phyloP scores from a whole-genome alignment of 1,140 invertebrate genomes.

The Drosophila carrolli region DNA sequence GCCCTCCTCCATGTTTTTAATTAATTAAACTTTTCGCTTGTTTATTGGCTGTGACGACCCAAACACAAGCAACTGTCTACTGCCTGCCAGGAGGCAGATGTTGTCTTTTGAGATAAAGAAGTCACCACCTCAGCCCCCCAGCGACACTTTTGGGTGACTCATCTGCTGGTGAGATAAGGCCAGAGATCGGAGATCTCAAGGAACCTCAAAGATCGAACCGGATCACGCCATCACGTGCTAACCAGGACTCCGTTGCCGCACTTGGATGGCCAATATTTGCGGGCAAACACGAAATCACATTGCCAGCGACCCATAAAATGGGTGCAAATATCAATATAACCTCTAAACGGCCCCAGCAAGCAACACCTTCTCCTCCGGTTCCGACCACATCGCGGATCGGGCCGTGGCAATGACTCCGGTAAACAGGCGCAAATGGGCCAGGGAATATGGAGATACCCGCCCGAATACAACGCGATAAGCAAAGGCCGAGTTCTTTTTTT shows the following conservation, averaged over 20 bases:
- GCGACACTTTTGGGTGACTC: conserved; percentile 35
- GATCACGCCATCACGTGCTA: conserved; percentile 43
- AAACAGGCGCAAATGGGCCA: conserved; percentile 21
- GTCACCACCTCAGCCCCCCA: conserved; percentile 11
- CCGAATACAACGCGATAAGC: conserved; percentile 9
- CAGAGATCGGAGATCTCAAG: conserved; percentile 33
- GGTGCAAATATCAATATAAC: conserved; percentile 72
- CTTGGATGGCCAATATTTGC: conserved; percentile 58
- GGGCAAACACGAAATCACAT: conserved; percentile 63
- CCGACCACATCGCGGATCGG: conserved; percentile 35
- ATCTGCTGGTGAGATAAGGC: conserved; percentile 57
- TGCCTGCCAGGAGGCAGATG: conserved; percentile 40
- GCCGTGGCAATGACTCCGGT: conserved; percentile 49
- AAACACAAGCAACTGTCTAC: conserved; percentile 76
- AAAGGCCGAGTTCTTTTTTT: conserved; percentile 18
- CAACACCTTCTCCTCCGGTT: conserved; percentile 56
- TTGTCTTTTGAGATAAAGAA: conserved; percentile 53
- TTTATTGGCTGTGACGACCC: conserved; percentile 52
- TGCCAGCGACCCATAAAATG: conserved; percentile 72
- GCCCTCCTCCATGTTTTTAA: conserved; percentile 47
- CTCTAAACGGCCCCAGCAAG: conserved; percentile 56
- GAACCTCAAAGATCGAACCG: conserved; percentile 33
- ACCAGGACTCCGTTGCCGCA: conserved; percentile 32
- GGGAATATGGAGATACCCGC: neutral
- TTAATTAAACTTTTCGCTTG: conserved; percentile 63